Base-by-base conservation (phyloP, 2,888 invertebrate genomes). In the Timandra comae region DNA sequence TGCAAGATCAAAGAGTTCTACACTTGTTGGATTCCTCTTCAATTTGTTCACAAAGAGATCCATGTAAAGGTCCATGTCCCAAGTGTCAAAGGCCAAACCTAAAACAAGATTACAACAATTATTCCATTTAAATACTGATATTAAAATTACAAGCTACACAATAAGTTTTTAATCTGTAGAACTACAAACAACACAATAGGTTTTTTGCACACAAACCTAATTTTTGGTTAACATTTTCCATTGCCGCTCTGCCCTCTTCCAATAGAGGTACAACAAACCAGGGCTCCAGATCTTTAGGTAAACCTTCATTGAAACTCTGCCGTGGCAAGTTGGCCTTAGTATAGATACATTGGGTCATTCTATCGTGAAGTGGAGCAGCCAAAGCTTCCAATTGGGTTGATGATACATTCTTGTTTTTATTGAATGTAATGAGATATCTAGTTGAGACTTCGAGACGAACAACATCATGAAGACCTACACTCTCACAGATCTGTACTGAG, bases 1-100 rank as follows among this genome's bases (percentile, higher is more conserved):
- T 2, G 99, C 99, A 51, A 99, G 89, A 85, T 99, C 99, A 81
- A 99, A 98, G 57, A 98, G 92, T 71, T 99, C 99, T 0, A 99
- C 98, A 64, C 95, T 97, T 0, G 98, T 98, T 10, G 99, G 99
- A 80, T 99, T 95, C 33, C 98, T 88, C 56, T 93, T 91, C 11
- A 97, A 75, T 50, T 93, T 91, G 42, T 93, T 89, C 39, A 89
- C 87, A 79, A 98, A 98, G 37, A 98, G 77, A 59, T 95, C 88
- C 40, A 93, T 93, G 66, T 98, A 98, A 67, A 93, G 97, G 38
- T 95, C 91, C 58, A 98, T 84, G 70, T 98, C 98, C 91, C 95
- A 96, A 33, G 93, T 90, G 71, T 97, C 97, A 74, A 98, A 97
- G 2, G 97, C 96, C 44, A 98, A 82, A 33, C 98, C 96, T 89